These are phyloP conservation scores for Ceratosolen solmsi DNA, from an alignment of 1,140 invertebrate genomes.

Conservation along the genomic window DNA sequence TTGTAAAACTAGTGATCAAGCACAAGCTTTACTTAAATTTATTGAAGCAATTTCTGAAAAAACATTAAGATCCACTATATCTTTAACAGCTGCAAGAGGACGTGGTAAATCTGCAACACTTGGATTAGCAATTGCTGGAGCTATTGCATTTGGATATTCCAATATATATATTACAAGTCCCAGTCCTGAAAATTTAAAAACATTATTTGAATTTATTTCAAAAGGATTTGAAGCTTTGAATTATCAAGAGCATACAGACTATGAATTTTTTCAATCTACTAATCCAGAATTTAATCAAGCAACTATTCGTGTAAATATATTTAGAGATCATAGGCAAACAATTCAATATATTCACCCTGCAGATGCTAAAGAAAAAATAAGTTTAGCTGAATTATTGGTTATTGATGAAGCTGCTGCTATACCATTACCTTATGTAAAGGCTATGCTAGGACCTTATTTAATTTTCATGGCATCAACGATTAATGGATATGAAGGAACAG, in stretches of 20 bases:
- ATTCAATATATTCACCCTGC: conserved; percentile 97
- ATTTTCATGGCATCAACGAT: conserved; percentile 98
- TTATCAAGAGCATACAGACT: conserved; percentile 98
- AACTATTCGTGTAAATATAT: conserved; percentile 93
- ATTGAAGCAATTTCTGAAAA: conserved; percentile 97
- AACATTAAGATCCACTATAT: conserved; percentile 90
- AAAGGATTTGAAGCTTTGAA: conserved; percentile 96
- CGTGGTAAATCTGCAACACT: conserved; percentile 98
- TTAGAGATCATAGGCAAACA: conserved; percentile 94
- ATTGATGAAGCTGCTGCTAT: conserved; percentile 99
- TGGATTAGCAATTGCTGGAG: conserved; percentile 92
- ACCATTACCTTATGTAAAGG: conserved; percentile 93
- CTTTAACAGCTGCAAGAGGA: conserved; percentile 96
- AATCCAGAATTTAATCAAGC: conserved; percentile 98
- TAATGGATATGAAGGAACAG: conserved; percentile 98
- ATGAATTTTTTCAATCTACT: conserved; percentile 95
- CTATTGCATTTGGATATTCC: conserved; percentile 91
- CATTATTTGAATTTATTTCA: conserved; percentile 97
- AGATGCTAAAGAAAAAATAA: conserved; percentile 86
- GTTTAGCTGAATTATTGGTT: conserved; percentile 94
- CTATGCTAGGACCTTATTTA: conserved; percentile 92
- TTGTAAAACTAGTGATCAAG: conserved; percentile 96
- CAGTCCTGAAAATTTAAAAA: conserved; percentile 98
- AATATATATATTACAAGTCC: conserved; percentile 99
- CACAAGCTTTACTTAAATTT: conserved; percentile 92